These are phyloP conservation scores for Globodera ellingtonae DNA, from an alignment of 1,140 invertebrate species.

Conservation along the genomic window DNA sequence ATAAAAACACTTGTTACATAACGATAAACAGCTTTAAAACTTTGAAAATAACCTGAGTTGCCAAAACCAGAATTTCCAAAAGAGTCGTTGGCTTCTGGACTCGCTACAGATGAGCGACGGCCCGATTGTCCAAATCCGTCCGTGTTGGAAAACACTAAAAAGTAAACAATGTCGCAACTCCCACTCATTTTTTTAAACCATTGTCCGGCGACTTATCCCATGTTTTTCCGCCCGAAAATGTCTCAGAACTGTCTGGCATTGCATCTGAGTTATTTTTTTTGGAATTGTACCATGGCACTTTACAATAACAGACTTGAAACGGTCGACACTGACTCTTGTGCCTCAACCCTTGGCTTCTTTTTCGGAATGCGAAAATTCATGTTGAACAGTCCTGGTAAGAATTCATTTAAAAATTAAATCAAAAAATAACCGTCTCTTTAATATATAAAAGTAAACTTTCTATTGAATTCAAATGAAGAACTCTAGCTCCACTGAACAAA, in stretches of 20 bases:
- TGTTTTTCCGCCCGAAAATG: slow-evolving; percentile 5
- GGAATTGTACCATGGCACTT: neutral
- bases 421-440: neutral
- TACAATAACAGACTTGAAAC: neutral
- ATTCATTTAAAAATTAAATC: no score
- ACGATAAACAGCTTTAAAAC: no score
- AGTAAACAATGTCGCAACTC: neutral
- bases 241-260: neutral
- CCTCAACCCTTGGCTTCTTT: slow-evolving; percentile 9
- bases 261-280: neutral
- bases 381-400: neutral
- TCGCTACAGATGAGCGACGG: neutral
- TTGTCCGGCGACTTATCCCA: neutral
- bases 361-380: slow-evolving; percentile 18
- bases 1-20: neutral
- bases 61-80: neutral
- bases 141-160: neutral
- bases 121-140: neutral
- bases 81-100: no score
- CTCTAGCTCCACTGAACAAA: no score
- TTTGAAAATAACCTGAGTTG: no score
- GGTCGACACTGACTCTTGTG: neutral
- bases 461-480: no score
- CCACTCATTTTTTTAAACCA: neutral
- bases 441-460: no score